Percentiles rank a stretch among this genome's conserved stretches.
Conservation (phyloP, 2,888 invertebrate species). For the Biston stratarius region DNA sequence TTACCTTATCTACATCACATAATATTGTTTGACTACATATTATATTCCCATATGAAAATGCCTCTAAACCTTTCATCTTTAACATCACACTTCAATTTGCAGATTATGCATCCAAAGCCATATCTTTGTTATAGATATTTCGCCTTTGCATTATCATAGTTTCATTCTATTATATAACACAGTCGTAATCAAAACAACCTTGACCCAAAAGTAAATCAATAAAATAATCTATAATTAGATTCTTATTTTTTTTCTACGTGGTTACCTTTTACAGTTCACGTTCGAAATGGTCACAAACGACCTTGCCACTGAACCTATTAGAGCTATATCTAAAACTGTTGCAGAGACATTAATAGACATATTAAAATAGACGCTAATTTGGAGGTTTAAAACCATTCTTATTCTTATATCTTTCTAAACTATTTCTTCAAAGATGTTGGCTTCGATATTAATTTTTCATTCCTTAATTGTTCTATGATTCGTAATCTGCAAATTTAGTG, state of each 20-base stretch:
- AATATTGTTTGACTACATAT: constrained; percentile 67
- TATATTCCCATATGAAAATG: constrained; percentile 64
- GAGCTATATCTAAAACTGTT: constrained; percentile 28
- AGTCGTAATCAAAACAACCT: constrained; percentile 10
- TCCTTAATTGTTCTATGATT: not conserved
- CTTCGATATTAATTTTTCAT: too few relatives aligned
- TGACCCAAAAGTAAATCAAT: constrained; percentile 10
- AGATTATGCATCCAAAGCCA: constrained; percentile 21
- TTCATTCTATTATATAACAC: constrained; percentile 2
- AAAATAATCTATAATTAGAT: constrained; percentile 31
- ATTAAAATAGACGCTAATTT: too few relatives aligned
- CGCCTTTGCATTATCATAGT: not conserved
- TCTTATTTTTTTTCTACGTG: constrained; percentile 23
- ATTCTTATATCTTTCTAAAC: too few relatives aligned
- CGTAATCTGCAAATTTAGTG: constrained; percentile 20
- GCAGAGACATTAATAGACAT: constrained; percentile 7
- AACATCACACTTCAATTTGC: constrained; percentile 48
- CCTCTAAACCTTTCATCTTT: constrained; percentile 41
- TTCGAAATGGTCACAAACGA: not conserved
- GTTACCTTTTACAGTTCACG: constrained; percentile 3
- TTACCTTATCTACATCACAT: constrained; percentile 74
- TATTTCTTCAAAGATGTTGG: too few relatives aligned
- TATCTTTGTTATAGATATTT: not conserved
- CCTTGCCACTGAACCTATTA: constrained; percentile 30
- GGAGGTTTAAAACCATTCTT: too few relatives aligned